Conservation (phyloP, 2,888 invertebrate species). For the Mimumesa dahlbomi region DNA sequence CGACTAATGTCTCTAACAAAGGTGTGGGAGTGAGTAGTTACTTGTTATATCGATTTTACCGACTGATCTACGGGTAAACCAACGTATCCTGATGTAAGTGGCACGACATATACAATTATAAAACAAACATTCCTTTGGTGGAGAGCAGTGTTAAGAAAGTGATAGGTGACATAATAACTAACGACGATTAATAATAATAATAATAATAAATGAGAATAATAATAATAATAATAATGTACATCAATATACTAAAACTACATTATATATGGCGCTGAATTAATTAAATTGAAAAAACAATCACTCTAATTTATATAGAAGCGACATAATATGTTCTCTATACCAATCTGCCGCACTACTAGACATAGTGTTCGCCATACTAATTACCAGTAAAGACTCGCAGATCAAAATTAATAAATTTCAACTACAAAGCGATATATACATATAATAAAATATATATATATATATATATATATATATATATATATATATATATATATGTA, state of each 20-base stretch:
- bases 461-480: not conserved
- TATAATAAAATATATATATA: not conserved
- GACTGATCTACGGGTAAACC: slow-evolving; percentile 29
- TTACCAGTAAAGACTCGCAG: slow-evolving; percentile 51
- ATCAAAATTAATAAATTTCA: slow-evolving; percentile 45
- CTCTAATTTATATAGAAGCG: slow-evolving; percentile 52
- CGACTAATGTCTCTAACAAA: slow-evolving; percentile 1
- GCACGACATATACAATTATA: slow-evolving; percentile 38
- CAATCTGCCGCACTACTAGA: slow-evolving; percentile 54
- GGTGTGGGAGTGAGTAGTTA: not conserved
- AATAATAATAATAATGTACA: slow-evolving; percentile 22
- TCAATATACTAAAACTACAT: slow-evolving; percentile 14
- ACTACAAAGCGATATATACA: slow-evolving; percentile 54
- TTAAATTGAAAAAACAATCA: slow-evolving; percentile 44
- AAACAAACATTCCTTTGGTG: slow-evolving; percentile 50
- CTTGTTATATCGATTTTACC: slow-evolving; percentile 24
- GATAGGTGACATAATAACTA: slow-evolving; percentile 28
- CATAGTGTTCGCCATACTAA: slow-evolving; percentile 43
- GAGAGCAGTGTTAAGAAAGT: slow-evolving; percentile 31
- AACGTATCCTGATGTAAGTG: slow-evolving; percentile 13
- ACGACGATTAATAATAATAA: slow-evolving; percentile 37
- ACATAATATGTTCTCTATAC: slow-evolving; percentile 46
- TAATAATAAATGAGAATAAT: slow-evolving; percentile 7
- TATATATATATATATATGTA: too few relatives aligned
- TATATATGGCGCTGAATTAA: slow-evolving; percentile 33